These are phyloP conservation scores for Rhinogobius similis DNA, from an alignment of 2,113 vertebrate genomes.

Conservation along the genomic window DNA sequence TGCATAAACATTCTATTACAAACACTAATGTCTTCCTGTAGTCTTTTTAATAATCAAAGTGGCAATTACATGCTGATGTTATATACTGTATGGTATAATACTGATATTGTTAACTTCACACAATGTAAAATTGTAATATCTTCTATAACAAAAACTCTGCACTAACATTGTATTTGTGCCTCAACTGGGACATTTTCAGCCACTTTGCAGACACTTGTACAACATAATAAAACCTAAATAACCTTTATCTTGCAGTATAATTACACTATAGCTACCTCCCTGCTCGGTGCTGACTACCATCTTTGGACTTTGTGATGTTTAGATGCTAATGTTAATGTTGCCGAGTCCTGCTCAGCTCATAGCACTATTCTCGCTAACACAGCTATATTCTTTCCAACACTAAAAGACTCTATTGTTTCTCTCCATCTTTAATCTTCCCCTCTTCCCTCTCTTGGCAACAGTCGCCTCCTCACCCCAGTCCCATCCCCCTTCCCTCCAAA, in stretches of 20 bases:
- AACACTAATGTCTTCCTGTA: neutral
- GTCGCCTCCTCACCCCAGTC: conserved; percentile 25
- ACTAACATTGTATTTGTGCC: too few relatives aligned
- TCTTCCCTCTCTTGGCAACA: conserved; percentile 41
- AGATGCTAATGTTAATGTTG: neutral
- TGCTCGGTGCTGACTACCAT: neutral
- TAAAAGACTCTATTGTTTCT: conserved; percentile 2
- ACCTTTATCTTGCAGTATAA: neutral
- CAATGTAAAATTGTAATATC: too few relatives aligned
- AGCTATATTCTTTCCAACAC: neutral
- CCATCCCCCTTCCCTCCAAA: conserved; percentile 53
- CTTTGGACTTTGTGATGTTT: neutral
- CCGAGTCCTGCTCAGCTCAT: neutral
- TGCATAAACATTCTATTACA: neutral
- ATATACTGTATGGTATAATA: too few relatives aligned
- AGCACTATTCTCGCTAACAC: neutral
- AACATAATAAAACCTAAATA: neutral
- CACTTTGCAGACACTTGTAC: neutral
- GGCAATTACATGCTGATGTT: too few relatives aligned
- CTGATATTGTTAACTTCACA: too few relatives aligned
- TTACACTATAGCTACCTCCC: neutral
- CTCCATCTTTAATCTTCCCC: conserved; percentile 7
- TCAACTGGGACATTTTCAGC: too few relatives aligned
- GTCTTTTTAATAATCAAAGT: neutral
- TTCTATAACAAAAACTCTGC: too few relatives aligned